Evolutionary conservation across 2,888 invertebrate species (phyloP).

Genomic region (Bhutanitis thaidina): DNA sequence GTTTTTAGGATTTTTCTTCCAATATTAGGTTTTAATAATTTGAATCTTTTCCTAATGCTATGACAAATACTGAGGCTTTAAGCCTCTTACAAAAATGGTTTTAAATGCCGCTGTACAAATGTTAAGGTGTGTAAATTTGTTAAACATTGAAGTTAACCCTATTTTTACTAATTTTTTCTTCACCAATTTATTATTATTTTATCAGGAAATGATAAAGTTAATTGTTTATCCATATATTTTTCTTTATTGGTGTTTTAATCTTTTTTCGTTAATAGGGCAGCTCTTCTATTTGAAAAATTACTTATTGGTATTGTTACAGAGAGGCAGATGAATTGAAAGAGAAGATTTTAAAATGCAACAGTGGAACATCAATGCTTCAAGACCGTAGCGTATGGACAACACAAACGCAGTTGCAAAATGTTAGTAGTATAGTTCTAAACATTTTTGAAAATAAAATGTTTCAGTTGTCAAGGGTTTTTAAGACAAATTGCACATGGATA

Average conservation of each 20-base stretch:
- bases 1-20: constrained; percentile 62
- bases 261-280: neutral
- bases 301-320: constrained; percentile 50
- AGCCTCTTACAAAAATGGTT: constrained; percentile 82
- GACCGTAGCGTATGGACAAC: constrained; percentile 65
- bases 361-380: constrained; percentile 71
- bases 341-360: constrained; percentile 83
- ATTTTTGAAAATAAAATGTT: neutral
- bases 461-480: too few species aligned
- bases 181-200: neutral
- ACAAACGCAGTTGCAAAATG: constrained; percentile 73
- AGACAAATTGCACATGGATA: too few species aligned
- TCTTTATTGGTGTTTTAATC: too few species aligned
- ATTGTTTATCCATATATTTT: neutral
- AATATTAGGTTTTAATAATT: constrained; percentile 40
- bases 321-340: constrained; percentile 87
- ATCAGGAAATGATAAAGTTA: neutral
- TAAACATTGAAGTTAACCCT: constrained; percentile 9
- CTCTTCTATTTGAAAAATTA: neutral
- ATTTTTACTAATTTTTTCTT: constrained; percentile 1
- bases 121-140: constrained; percentile 79
- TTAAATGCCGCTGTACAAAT: constrained; percentile 88
- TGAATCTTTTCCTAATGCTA: constrained; percentile 59
- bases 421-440: constrained; percentile 24
- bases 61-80: constrained; percentile 71